Evolutionary conservation across 1,140 invertebrate genomes (phyloP), one percentile per base, ranked within the genome.

Genomic region (Colletes gigas): DNA sequence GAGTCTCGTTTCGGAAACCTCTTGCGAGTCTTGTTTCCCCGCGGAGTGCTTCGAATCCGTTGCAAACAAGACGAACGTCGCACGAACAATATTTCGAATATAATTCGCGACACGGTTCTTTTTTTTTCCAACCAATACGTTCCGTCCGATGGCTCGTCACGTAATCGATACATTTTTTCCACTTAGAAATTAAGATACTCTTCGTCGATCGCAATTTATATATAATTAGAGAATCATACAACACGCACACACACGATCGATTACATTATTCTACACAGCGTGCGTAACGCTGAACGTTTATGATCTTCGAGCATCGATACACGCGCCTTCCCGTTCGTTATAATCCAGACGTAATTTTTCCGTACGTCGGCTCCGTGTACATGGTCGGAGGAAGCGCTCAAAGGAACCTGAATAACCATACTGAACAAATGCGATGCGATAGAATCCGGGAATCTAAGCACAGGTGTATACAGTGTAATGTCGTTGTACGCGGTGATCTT

Each of bases 401-500:
- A 30, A 47, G 14, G 21, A 74, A 30, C 8, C 17, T 30, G 10
- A 19, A 54, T n/a, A 15, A 44, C 12, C 12, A 50, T 50, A 3
- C 5, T 14, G 30, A 78, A 73, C 21, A 19, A 73, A 79, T 44
- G 17, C 60, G 41, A 79, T n/a, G 50, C 60, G 69, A 73, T 60
- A n/a, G 47, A 44, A 41, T 71, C 21, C 21, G 52, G 30, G 9
- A 12, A 10, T 54, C n/a, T 54, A 71, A 63, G 19, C 47, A 17
- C 57, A 44, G 21, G 14, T 65, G 63, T 74, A 67, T 41, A 74
- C 19, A 67, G 44, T 74, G 21, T 52, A 75, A 60, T 52, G 44
- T 60, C 44, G 44, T 52, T 30, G 52, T n/a, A 66, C 44, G n/a
- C 62, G 50, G 9, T 39, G 41, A 67, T 75, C n/a, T 60, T 41